Base-by-base conservation (phyloP, 2,888 invertebrate genomes). In the Lepidocyrtinus sp. region DNA sequence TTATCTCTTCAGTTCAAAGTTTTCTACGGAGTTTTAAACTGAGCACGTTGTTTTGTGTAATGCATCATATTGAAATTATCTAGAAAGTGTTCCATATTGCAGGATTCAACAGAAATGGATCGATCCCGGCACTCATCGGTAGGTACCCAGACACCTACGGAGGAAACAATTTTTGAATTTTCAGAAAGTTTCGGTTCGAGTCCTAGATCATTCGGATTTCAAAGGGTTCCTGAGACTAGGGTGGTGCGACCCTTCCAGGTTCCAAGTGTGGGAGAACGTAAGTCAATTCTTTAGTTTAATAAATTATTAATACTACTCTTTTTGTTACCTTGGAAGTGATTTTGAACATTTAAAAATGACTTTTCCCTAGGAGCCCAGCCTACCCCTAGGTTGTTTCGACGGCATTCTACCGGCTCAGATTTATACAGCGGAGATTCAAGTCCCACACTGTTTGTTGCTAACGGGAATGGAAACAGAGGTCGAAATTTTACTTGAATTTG, bases 121-220 rank as follows among this genome's bases (percentile, higher is more conserved):
- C 50, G 69, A 27, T 27, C 69, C n/a, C 22, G 26, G 9, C 70
- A 45, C 55, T 46, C 69, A 19, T 64, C 76, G 9, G 72, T 81
- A 36, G 70, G 75, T 1, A 81, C 81, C 12, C 81, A 81, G 70
- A 81, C 81, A 15, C 81, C 81, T 27, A 81, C 81, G 0, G 77
- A 76, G 15, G 65, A 50, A 5, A 22, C 61, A 9, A 45, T 21
- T 63, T 81, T 81, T 17, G 76, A 75, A 22, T 81, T 81, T 70
- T 77, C 81, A 15, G 81, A 81, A 15, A 50, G 63, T 55, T 76
- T 76, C 46, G 61, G 69, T 25, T 67, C 69, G n/a, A 27, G 21
- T 17, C 2, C 19, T 1, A 63, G 63, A 1, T 55, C 70, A 9
- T 5, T 36, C 36, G 76, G 76, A 70, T 64, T 69, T n/a, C 76